A percentile compares a stretch with the other conserved stretches of the same genome.
phyloP scores from a whole-genome alignment of 2,888 invertebrate species.

The Phanerotoma sp. region DNA sequence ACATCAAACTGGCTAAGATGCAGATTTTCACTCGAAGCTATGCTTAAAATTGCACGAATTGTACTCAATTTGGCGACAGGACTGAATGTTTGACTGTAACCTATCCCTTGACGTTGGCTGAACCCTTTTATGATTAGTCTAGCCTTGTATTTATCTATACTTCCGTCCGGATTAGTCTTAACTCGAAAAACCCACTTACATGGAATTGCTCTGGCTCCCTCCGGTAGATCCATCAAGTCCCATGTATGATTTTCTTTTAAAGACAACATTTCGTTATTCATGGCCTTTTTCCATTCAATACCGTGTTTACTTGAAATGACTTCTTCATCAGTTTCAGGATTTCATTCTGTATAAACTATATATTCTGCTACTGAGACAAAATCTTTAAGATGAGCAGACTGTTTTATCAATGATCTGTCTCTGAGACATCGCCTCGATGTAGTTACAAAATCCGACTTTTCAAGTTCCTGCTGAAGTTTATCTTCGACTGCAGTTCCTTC shows the following conservation, averaged over 20 bases:
- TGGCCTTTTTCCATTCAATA: no score
- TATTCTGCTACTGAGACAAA: no score
- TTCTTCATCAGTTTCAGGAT: no score
- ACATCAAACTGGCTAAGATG: conserved; percentile 34
- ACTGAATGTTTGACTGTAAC: conserved; percentile 37
- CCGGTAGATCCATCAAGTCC: conserved; percentile 31
- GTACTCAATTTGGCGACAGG: conserved; percentile 39
- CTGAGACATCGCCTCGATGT: no score
- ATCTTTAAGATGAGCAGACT: no score
- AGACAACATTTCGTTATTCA: conserved; percentile 35
- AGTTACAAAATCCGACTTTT: no score
- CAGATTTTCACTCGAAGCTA: conserved; percentile 27
- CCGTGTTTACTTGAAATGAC: no score
- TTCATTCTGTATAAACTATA: no score
- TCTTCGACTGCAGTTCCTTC: no score
- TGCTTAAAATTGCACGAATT: conserved; percentile 33
- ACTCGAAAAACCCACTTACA: conserved; percentile 39
- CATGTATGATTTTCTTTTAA: conserved; percentile 36
- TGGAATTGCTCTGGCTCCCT: conserved; percentile 28
- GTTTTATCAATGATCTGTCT: no score
- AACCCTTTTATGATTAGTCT: conserved; percentile 37
- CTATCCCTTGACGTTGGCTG: conserved; percentile 34
- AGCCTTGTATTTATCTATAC: conserved; percentile 33
- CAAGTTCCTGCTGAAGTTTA: no score
- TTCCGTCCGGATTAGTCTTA: conserved; percentile 27